Conservation (phyloP, 2,797 vertebrate genomes). For the Holocentrus rufus region DNA sequence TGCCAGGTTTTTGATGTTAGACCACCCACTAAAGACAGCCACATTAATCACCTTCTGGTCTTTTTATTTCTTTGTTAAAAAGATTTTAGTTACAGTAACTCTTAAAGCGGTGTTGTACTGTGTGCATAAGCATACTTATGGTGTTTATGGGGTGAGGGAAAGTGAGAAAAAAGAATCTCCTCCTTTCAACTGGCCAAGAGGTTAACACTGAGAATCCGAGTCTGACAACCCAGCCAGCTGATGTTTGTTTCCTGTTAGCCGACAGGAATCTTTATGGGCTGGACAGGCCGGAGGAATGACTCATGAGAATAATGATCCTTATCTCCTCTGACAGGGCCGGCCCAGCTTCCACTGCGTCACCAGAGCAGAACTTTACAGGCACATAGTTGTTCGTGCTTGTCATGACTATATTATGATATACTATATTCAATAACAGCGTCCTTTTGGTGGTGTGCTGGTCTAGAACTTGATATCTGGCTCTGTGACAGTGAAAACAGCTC, state of each 20-base stretch:
- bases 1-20: no score
- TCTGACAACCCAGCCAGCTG: constrained; percentile 39
- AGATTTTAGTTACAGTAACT: no score
- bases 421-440: neutral
- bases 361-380: constrained; percentile 17
- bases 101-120: neutral
- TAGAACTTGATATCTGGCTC: no score
- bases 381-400: neutral
- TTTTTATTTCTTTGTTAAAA: no score
- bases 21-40: no score
- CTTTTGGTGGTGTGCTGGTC: neutral
- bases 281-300: constrained; percentile 58
- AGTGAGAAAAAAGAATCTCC: neutral
- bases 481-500: no score
- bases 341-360: constrained; percentile 34
- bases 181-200: constrained; percentile 4
- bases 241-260: constrained; percentile 53
- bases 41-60: no score
- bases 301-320: constrained; percentile 57
- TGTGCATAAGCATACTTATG: neutral
- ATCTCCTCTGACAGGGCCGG: constrained; percentile 41
- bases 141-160: neutral
- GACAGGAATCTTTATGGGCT: constrained; percentile 21
- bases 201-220: neutral
- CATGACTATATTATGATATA: constrained; percentile 17